Evolutionary conservation across 1,140 invertebrate genomes (phyloP), one percentile per base, ranked within the genome.

Genomic region (Scaptodrosophila lebanonensis): DNA sequence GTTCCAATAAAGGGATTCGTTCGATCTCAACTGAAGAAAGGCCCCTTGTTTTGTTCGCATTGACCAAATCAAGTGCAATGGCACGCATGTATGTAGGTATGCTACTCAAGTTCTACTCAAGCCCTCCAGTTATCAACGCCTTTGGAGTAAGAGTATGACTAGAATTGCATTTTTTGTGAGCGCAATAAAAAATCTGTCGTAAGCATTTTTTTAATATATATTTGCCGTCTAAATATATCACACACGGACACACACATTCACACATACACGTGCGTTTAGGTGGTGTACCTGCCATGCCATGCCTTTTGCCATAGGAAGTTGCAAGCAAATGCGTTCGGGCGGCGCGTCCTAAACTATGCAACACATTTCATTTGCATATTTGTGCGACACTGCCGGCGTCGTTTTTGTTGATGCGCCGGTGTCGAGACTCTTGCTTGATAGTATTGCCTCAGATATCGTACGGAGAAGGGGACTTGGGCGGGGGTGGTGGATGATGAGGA

Each of bases 281-380:
- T n/a, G n/a, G n/a, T n/a, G n/a, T n/a, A n/a, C n/a, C n/a, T n/a
- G n/a, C n/a, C n/a, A n/a, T n/a, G n/a, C n/a, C n/a, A n/a, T n/a
- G n/a, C n/a, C n/a, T n/a, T n/a, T n/a, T n/a, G n/a, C n/a, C n/a
- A 13, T 2, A 25, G 16, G 30, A 59, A 35, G 48, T 50, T 39
- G 3, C 27, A 47, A 49, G 44, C 40, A 43, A 47, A 47, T 44
- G 27, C 25, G 30, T 43, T 38, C 47, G 53, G 49, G 15, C 35
- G 53, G 36, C 9, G 36, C 53, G 72, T 59, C 59, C 68, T 73
- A 68, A 79, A 79, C 67, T 77, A 72, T 79, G 72, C 72, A 77
- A 79, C 73, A 77, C 73, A 77, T 75, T 75, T 68, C 59, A 66
- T 57, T 79, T 72, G 67, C 72, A 77, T 67, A 67, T 72, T 76